phyloP scores from a whole-genome alignment of 2,113 vertebrate species.

The Aphyosemion australe region DNA sequence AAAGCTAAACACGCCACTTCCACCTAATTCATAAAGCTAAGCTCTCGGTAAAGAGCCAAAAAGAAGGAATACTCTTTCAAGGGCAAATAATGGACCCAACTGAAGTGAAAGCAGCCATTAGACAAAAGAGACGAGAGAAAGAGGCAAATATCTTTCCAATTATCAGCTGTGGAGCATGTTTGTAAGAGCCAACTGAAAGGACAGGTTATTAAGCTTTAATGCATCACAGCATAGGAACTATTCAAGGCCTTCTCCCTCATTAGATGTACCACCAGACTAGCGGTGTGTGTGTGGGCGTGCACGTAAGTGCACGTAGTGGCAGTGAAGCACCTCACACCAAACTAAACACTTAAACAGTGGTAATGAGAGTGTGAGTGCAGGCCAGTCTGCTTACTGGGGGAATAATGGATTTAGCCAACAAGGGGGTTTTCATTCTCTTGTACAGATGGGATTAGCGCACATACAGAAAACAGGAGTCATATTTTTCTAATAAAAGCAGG shows the following conservation, averaged over 20 bases:
- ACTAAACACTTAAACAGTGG: slow-evolving; percentile 68
- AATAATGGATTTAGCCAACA: slow-evolving; percentile 70
- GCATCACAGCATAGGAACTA: slow-evolving; percentile 70
- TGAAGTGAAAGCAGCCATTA: slow-evolving; percentile 64
- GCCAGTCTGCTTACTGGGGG: slow-evolving; percentile 57
- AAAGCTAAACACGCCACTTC: slow-evolving; percentile 36
- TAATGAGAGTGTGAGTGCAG: slow-evolving; percentile 64
- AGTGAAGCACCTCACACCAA: slow-evolving; percentile 60
- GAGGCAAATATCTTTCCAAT: slow-evolving; percentile 73
- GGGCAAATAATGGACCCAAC: slow-evolving; percentile 61
- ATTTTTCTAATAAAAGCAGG: slow-evolving; percentile 57
- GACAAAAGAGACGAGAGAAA: slow-evolving; percentile 64
- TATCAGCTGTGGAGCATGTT: slow-evolving; percentile 68
- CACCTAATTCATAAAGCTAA: slow-evolving; percentile 38
- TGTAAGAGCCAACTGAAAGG: slow-evolving; percentile 71
- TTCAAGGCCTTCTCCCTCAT: slow-evolving; percentile 74
- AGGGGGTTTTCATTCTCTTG: slow-evolving; percentile 58
- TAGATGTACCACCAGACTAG: slow-evolving; percentile 59
- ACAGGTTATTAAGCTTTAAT: slow-evolving; percentile 78
- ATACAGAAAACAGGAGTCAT: slow-evolving; percentile 46
- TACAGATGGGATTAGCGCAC: slow-evolving; percentile 52
- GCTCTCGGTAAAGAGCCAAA: slow-evolving; percentile 38
- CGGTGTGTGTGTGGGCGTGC: background rate
- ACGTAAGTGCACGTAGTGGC: background rate
- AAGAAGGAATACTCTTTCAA: slow-evolving; percentile 47